Evolutionary conservation across 1,140 invertebrate species (phyloP), one percentile per base, ranked within the genome.

Genomic region (Lasioglossum albipes): DNA sequence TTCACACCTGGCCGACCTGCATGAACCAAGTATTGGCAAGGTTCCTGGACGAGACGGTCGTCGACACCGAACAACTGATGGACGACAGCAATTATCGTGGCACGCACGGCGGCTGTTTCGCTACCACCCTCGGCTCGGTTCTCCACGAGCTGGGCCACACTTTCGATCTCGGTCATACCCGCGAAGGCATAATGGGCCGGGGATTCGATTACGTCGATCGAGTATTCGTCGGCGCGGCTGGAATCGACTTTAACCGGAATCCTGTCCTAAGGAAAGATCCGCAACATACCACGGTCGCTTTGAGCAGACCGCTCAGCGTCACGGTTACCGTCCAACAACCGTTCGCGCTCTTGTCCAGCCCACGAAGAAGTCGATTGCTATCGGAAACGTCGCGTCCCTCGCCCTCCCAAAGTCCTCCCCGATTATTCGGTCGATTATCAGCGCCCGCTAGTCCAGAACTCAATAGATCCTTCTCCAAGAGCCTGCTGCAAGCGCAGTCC

Each of bases 91-190:
- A 97, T 83, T 97, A 97, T 89, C 95, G 97, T 71, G 96, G 96
- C 13, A 97, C 96, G 1, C 95, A 96, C 85, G 98, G 97, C 73
- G 97, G 97, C 41, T 98, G 98, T 89, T 97, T 97, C 93, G 96
- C 97, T 6, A 98, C 98, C 16, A 98, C 97, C 22, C 92, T 99
- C 49, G 98, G 98, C 7, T 97, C 98, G n/a, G 96, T 97, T 10
- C 95, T 98, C 45, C 98, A 99, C 93, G 98, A 99, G 94, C 92
- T 99, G 64, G 98, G 97, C 18, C 98, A 99, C 91, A 98, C 97
- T 2, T 98, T 99, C 92, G 97, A 99, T 93, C 94, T 99, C 54
- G 98, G 97, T 0, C 98, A 99, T 91, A 97, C 97, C 0, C 94
- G 95, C 83, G 95, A 96, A 84, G 98, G 98, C 10, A 97, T 99